Percentiles rank a stretch among this genome's conserved stretches.
Conservation (phyloP, 2,888 invertebrate species). For the Plebejus argus region DNA sequence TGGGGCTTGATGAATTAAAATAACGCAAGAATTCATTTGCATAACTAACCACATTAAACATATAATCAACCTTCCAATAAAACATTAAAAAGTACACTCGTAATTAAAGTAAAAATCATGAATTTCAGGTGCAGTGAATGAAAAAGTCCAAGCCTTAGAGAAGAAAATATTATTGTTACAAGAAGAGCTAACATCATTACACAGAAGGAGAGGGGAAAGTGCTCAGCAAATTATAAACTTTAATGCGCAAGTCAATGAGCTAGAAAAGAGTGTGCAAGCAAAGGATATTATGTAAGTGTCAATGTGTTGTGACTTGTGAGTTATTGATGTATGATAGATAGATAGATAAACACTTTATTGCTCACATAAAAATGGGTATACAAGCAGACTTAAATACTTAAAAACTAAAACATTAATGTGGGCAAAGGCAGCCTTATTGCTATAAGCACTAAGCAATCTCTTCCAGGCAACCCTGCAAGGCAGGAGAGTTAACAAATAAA, state of each 20-base stretch:
- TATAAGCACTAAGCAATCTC: no score
- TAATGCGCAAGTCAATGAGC: constrained; percentile 91
- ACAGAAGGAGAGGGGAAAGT: constrained; percentile 94
- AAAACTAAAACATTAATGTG: no score
- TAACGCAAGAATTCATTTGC: no score
- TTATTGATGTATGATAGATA: no score
- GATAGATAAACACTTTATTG: no score
- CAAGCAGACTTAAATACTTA: no score
- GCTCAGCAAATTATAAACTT: constrained; percentile 96
- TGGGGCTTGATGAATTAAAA: no score
- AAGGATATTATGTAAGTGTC: constrained; percentile 85
- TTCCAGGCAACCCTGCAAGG: no score
- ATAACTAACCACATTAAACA: background rate
- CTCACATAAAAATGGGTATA: no score
- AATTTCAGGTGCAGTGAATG: constrained; percentile 66
- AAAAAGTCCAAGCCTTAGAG: constrained; percentile 87
- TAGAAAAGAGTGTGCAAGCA: constrained; percentile 86
- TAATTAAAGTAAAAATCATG: constrained; percentile 1
- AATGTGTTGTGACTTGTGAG: background rate
- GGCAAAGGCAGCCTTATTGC: no score
- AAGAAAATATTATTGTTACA: constrained; percentile 93
- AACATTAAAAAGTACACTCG: background rate
- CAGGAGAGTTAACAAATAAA: no score
- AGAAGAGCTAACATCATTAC: constrained; percentile 95
- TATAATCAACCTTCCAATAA: background rate